A percentile compares a stretch with the other conserved stretches of the same genome.
These are phyloP conservation scores for Thryonomys swinderianus DNA, from an alignment of 2,113 vertebrate species.

Conservation along the genomic window DNA sequence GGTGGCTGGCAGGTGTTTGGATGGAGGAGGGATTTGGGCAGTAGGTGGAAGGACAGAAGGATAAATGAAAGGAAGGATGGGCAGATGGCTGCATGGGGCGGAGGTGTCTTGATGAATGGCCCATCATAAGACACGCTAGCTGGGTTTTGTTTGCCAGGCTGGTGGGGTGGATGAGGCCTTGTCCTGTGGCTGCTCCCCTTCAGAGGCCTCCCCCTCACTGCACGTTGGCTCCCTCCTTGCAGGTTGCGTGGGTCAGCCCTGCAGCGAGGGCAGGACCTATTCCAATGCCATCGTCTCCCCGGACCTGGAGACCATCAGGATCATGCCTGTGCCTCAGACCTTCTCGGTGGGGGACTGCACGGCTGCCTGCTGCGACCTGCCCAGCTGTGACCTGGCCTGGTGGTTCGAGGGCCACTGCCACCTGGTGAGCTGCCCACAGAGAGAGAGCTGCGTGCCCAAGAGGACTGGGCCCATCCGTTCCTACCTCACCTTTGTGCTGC, in stretches of 20 bases:
- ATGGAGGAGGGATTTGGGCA: neutral
- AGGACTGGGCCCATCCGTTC: constrained; percentile 88
- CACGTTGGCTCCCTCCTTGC: constrained; percentile 57
- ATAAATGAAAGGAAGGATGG: no score
- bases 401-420: constrained; percentile 93
- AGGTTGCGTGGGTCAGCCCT: constrained; percentile 89
- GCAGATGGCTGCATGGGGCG: no score
- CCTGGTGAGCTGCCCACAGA: constrained; percentile 90
- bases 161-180: neutral
- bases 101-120: no score
- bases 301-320: constrained; percentile 87
- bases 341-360: constrained; percentile 87
- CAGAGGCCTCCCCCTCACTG: neutral
- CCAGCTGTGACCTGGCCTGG: constrained; percentile 93
- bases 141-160: neutral
- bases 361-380: constrained; percentile 90
- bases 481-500: constrained; percentile 89
- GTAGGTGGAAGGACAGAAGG: neutral
- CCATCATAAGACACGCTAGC: neutral
- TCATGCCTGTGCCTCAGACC: constrained; percentile 89
- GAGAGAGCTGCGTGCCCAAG: constrained; percentile 89
- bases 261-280: constrained; percentile 90
- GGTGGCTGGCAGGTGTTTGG: no score
- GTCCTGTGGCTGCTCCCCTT: neutral
- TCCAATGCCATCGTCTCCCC: constrained; percentile 91